A percentile compares a stretch with the other conserved stretches of the same genome.
phyloP scores from a whole-genome alignment of 2,113 vertebrate species.

The Rhinolophus ferrumequinum region DNA sequence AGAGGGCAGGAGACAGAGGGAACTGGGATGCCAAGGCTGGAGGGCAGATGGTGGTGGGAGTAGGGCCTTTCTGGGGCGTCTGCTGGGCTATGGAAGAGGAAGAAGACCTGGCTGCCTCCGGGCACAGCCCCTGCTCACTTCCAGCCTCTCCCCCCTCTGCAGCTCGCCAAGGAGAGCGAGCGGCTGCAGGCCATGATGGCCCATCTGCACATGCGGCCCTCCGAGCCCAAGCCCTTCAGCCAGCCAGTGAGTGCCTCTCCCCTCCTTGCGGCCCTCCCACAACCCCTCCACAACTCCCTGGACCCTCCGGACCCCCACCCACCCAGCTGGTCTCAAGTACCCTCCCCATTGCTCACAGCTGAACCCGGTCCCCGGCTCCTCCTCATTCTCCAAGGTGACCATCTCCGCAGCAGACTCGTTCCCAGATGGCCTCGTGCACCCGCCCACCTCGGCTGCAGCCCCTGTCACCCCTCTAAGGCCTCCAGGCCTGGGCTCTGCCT shows the following conservation, averaged over 20 bases:
- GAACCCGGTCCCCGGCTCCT: slow-evolving; percentile 94
- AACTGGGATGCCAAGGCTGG: background rate
- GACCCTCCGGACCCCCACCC: background rate
- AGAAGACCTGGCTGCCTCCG: background rate
- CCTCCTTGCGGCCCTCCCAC: background rate
- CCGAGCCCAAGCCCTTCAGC: slow-evolving; percentile 98
- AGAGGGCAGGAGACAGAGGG: background rate
- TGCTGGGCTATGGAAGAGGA: background rate
- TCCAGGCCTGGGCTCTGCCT: slow-evolving; percentile 97
- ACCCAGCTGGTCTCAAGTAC: background rate
- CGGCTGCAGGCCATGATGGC: slow-evolving; percentile 99
- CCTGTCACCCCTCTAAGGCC: slow-evolving; percentile 97
- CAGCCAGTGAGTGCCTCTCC: slow-evolving; percentile 92
- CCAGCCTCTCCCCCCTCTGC: slow-evolving; percentile 36
- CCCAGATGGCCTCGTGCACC: slow-evolving; percentile 96
- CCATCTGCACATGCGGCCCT: slow-evolving; percentile 99
- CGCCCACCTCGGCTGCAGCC: slow-evolving; percentile 96
- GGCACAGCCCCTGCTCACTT: background rate
- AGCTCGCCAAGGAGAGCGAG: slow-evolving; percentile 99
- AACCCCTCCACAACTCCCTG: background rate
- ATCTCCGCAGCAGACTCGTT: slow-evolving; percentile 90
- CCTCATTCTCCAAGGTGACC: slow-evolving; percentile 93
- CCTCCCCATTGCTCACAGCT: slow-evolving; percentile 83
- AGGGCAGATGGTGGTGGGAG: background rate
- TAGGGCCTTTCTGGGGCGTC: background rate